These are phyloP conservation scores for Picathartes gymnocephalus DNA, from an alignment of 2,113 vertebrate species.

Conservation along the genomic window DNA sequence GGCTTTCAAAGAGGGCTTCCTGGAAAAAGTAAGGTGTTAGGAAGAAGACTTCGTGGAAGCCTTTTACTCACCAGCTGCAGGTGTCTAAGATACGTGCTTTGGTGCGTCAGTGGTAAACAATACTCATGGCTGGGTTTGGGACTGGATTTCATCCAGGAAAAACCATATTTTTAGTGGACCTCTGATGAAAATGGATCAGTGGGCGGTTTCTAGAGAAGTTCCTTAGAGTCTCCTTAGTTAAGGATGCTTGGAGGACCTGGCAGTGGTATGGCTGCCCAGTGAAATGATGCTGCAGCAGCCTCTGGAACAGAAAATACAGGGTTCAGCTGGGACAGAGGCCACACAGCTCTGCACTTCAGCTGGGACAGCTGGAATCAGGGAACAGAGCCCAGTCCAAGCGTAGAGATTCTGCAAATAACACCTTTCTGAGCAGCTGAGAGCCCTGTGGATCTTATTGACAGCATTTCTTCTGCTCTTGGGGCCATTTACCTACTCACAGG, in stretches of 20 bases:
- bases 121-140: not conserved
- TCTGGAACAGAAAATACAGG: not conserved
- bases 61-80: not conserved
- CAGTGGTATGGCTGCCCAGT: not conserved
- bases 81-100: rapidly evolving
- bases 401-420: not conserved
- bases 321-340: not conserved
- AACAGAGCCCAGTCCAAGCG: not conserved
- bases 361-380: not conserved
- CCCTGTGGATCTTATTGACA: not conserved
- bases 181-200: not conserved
- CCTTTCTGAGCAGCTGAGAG: not conserved
- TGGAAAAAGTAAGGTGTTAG: not conserved
- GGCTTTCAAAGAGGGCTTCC: not conserved
- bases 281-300: not conserved
- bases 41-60: not conserved
- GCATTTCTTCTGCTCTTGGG: not conserved
- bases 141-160: not conserved
- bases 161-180: rapidly evolving
- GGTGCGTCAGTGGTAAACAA: not conserved
- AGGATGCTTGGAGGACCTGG: not conserved
- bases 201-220: not conserved
- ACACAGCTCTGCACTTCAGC: not conserved
- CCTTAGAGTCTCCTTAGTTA: not conserved
- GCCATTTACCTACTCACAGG: not conserved